phyloP scores from a whole-genome alignment of 2,888 invertebrate genomes.

The Athalia rosae region DNA sequence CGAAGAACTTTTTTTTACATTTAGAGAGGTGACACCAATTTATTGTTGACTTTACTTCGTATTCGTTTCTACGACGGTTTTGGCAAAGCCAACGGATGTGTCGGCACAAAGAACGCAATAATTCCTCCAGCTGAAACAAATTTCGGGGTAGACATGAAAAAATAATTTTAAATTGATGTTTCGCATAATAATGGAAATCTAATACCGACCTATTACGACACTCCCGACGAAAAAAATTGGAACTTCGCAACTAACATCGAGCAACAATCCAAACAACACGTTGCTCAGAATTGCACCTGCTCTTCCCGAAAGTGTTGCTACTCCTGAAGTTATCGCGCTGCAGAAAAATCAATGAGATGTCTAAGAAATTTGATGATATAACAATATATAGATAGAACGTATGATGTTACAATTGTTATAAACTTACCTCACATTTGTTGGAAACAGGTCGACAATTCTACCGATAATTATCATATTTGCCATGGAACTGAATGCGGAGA shows the following conservation, averaged over 20 bases:
- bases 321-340: constrained; percentile 78
- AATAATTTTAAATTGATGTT: too few species aligned
- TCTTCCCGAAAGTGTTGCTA: constrained; percentile 79
- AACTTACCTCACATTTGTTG: constrained; percentile 58
- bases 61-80: too few species aligned
- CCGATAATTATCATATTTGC: constrained; percentile 67
- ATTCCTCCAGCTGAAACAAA: too few species aligned
- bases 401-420: not conserved
- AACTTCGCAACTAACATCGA: constrained; percentile 78
- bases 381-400: not conserved
- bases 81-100: too few species aligned
- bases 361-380: not conserved
- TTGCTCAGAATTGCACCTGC: constrained; percentile 79
- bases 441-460: constrained; percentile 61
- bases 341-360: not conserved
- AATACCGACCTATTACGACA: constrained; percentile 72
- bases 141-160: too few species aligned
- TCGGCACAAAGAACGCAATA: too few species aligned
- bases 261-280: constrained; percentile 77
- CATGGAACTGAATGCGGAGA: constrained; percentile 69
- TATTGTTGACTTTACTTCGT: too few species aligned
- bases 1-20: too few species aligned
- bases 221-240: constrained; percentile 78
- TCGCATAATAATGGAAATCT: too few species aligned
- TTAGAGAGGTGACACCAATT: too few species aligned